Base-by-base conservation (phyloP, 2,797 vertebrate genomes). In the Agapornis canus region DNA sequence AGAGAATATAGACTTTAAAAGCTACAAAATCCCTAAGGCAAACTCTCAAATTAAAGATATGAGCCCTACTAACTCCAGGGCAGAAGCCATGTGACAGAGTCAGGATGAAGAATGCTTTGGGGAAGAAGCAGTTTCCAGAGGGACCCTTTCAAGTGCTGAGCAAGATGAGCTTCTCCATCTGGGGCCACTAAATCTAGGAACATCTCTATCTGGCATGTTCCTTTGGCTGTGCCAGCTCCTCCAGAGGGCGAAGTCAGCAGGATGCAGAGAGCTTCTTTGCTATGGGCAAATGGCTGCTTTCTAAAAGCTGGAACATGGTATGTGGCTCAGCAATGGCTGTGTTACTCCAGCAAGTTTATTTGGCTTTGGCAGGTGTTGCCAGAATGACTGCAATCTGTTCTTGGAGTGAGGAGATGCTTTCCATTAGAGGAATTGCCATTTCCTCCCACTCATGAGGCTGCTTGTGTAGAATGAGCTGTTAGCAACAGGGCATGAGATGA, bases 341-440 rank as follows among this genome's bases (percentile, higher is more conserved):
- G 52, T 23, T 82, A 52, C 71, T 93, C 56, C 49, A 72, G 40
- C 17, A 51, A 54, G 22, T 90, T 95, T 49, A 60, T 92, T 94
- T 93, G 85, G 89, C 70, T 92, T 39, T 12, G 6, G 76, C n/a
- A 86, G 92, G 86, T 73, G 49, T 42, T 90, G n/a, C 51, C 52
- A 87, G 89, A 89, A 47, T 4, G 79, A 73, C 32, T 39, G 40
- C 71, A 93, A 26, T 89, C 93, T 97, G 90, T 91, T 96, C 77
- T 89, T 87, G 82, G 63, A 83, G 49, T 26, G 26, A 93, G 52
- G 59, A 95, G n/a, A 48, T 35, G 65, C 47, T 96, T 85, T 72
- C 86, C 93, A 91, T 91, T 43, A 32, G 35, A 94, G 92, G 81
- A 95, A 85, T 49, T 96, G 66, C 63, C 29, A n/a, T 96, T 89